Evolutionary conservation across 1,140 invertebrate genomes (phyloP).

Genomic region (Drosophila kurseongensis): DNA sequence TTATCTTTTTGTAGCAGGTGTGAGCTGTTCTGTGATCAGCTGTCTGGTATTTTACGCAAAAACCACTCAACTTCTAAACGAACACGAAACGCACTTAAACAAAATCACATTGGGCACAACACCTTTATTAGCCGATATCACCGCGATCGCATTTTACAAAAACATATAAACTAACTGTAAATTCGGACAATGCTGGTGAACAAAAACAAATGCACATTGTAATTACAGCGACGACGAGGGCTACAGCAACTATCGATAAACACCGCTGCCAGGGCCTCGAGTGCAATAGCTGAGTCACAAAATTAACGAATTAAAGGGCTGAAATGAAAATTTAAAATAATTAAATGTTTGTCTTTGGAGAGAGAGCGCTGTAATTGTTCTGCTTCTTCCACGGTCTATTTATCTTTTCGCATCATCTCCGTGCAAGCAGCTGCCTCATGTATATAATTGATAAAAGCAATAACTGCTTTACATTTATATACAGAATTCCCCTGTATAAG

Average conservation of each 20-base stretch:
- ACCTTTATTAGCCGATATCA: conserved; percentile 44
- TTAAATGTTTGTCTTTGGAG: no score
- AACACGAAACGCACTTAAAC: conserved; percentile 36
- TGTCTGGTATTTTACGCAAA: conserved; percentile 31
- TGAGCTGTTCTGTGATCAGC: conserved; percentile 69
- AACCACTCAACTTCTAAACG: conserved; percentile 6
- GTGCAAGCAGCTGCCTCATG: no score
- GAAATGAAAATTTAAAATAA: no score
- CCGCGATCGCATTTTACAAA: conserved; percentile 22
- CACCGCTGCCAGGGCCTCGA: conserved; percentile 6
- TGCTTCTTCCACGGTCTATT: no score
- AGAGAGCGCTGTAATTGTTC: no score
- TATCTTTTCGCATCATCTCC: no score
- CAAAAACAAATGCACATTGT: conserved; percentile 78
- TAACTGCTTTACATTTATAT: no score
- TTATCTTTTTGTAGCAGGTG: conserved; percentile 70
- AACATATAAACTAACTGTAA: conserved; percentile 40
- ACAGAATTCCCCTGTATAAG: no score
- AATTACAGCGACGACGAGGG: conserved; percentile 56
- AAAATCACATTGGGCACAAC: conserved; percentile 15
- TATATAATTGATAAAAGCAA: no score
- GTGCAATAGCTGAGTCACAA: not conserved
- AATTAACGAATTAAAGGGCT: no score
- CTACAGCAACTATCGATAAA: conserved; percentile 22
- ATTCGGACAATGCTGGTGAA: conserved; percentile 51